These are phyloP conservation scores for Horisme vitalbata DNA, from an alignment of 2,888 invertebrate species.

Conservation along the genomic window DNA sequence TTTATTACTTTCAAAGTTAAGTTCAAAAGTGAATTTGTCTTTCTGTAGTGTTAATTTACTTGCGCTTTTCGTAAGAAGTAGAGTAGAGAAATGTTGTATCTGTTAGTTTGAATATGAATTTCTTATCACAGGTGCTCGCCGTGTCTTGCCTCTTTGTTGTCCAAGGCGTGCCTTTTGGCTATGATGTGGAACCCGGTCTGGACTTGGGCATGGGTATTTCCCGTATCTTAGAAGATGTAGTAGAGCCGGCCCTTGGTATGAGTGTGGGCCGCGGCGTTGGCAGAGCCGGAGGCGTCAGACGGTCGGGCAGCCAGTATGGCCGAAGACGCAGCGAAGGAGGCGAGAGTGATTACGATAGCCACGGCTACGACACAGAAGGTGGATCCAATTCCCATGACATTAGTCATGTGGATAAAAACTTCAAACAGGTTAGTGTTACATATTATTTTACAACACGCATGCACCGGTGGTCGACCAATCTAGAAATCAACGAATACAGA, in stretches of 20 bases:
- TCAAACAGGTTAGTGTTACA: constrained; percentile 4
- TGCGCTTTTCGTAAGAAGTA: no score
- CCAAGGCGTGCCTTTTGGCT: constrained; percentile 3
- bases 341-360: background rate
- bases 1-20: no score
- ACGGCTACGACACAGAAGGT: constrained; percentile 2
- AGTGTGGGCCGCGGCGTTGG: background rate
- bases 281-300: background rate
- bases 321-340: constrained; percentile 1
- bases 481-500: no score
- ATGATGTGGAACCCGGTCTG: background rate
- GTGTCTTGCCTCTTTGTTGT: constrained; percentile 13
- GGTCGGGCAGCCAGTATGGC: constrained; percentile 7
- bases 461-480: no score
- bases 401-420: constrained; percentile 3
- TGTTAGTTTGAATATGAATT: background rate
- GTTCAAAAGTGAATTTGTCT: no score
- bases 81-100: no score
- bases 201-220: background rate
- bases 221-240: no score
- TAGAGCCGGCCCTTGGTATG: background rate
- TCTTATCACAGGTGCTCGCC: constrained; percentile 5
- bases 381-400: constrained; percentile 7
- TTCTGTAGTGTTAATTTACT: no score
- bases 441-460: no score